phyloP scores from a whole-genome alignment of 2,888 invertebrate species.

The Tetanocera ferruginea region DNA sequence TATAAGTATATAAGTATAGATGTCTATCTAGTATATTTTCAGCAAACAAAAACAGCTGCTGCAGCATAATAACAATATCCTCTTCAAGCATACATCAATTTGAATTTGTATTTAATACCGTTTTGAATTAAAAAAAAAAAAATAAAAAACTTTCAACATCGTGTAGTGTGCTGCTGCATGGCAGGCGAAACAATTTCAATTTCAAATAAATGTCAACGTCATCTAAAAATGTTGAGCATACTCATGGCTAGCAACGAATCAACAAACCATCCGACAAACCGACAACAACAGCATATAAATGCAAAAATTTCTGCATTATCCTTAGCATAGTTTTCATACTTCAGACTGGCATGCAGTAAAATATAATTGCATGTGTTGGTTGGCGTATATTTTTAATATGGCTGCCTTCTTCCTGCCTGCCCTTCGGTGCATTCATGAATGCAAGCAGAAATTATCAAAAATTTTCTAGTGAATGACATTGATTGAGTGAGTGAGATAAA shows the following conservation, averaged over 20 bases:
- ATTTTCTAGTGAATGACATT: constrained; percentile 2
- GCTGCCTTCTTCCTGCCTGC: background rate
- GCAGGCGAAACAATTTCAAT: constrained; percentile 12
- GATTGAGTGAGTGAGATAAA: background rate
- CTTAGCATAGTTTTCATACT: background rate
- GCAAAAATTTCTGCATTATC: constrained; percentile 3
- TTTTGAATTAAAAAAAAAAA: background rate
- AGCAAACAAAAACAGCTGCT: background rate
- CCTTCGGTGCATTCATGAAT: background rate
- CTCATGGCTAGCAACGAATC: background rate
- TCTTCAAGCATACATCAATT: constrained; percentile 7
- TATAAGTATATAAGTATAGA: no score
- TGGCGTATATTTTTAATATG: background rate
- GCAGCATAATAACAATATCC: background rate
- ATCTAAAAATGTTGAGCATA: constrained; percentile 9
- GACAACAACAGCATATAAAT: background rate
- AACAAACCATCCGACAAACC: background rate
- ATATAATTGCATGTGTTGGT: background rate
- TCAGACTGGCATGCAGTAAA: background rate
- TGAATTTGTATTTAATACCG: constrained; percentile 9
- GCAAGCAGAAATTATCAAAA: constrained; percentile 11
- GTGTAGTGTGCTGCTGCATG: background rate
- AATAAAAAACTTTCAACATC: background rate
- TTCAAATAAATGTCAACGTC: constrained; percentile 15
- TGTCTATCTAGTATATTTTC: background rate